Evolutionary conservation across 53 echinoderm and acorn worm species (phyloP), one percentile per base, ranked within the genome.

Genomic region (Zoroaster sp.): DNA sequence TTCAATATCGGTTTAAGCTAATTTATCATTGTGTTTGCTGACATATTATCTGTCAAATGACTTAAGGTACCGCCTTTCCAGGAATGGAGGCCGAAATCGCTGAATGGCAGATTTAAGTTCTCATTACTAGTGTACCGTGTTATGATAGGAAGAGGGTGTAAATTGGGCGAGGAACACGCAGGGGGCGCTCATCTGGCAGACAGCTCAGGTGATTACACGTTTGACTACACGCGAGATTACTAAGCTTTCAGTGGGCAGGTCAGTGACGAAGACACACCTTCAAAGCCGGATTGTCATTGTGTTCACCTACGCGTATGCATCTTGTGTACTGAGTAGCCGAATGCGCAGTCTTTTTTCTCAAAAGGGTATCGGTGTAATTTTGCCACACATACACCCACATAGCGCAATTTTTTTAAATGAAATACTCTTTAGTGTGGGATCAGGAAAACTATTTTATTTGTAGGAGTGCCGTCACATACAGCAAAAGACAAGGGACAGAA

Each of bases 1-100:
- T 78, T 59, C 59, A 59, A 54, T 78, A 59, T 78, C 78, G 37
- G 78, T 55, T 11, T 18, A 63, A 38, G 40, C 28, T 53, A 36
- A 59, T 78, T 78, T 53, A 78, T 78, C 78, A 55, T 59, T 28
- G 75, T 9, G 37, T 38, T 54, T 78, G 59, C 53, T 78, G 78
- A 78, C 78, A 9, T 53, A 32, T n/a, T n/a, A n/a, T 54, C 38
- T 76, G 76, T 46, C 76, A 47, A 76, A 33, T 47, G 52, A 76
- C 15, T 76, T 17, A 47, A 45, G 17, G 76, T 9, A 47, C 25
- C 1, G 32, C 33, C 46, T 33, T 35, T 46, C 34, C 47, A 15
- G 76, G 46, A 33, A 42, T 3, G 9, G 39, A 42, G 28, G 3
- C 43, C 10, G 28, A 4, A 47, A 17, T 14, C 47, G 32, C 35